phyloP scores from a whole-genome alignment of 2,113 vertebrate species.

The Chloropsis hardwickii region DNA sequence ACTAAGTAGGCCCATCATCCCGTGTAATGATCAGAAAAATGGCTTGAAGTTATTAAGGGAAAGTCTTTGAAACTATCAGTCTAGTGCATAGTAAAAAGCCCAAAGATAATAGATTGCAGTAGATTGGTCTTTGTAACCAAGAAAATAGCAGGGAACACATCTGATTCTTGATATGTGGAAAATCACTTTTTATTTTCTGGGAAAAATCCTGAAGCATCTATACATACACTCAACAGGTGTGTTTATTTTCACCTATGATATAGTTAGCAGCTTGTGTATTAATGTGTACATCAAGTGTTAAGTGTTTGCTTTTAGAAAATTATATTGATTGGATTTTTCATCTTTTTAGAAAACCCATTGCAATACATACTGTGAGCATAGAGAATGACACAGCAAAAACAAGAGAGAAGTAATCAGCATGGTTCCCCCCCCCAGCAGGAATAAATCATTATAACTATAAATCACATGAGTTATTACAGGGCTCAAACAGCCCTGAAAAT shows the following conservation, averaged over 20 bases:
- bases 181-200: background rate
- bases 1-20: background rate
- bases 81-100: background rate
- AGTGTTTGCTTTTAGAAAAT: background rate
- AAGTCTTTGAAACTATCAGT: background rate
- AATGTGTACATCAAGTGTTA: background rate
- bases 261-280: background rate
- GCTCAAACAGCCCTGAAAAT: conserved; percentile 21
- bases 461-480: conserved; percentile 49
- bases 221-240: background rate
- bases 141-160: background rate
- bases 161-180: background rate
- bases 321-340: background rate
- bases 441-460: conserved; percentile 32
- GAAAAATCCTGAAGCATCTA: background rate
- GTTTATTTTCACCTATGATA: background rate
- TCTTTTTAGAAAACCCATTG: background rate
- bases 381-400: conserved; percentile 44
- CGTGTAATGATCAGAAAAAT: background rate
- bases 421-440: background rate
- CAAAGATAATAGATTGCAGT: background rate
- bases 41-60: background rate
- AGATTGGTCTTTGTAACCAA: background rate
- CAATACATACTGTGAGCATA: background rate
- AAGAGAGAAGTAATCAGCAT: conserved; percentile 1